phyloP scores from a whole-genome alignment of 1,140 invertebrate genomes.

The Cherax destructor region DNA sequence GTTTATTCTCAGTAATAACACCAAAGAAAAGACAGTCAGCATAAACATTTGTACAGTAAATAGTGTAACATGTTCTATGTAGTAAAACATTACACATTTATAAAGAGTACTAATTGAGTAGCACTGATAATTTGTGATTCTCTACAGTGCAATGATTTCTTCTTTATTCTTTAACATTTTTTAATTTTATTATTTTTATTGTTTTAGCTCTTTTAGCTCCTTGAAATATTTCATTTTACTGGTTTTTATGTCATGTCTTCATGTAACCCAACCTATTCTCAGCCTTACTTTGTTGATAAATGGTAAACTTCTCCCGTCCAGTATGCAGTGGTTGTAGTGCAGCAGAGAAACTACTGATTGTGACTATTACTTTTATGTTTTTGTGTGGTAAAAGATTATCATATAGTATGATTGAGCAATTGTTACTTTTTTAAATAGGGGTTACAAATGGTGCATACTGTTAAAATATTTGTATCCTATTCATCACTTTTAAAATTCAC shows the following conservation, averaged over 20 bases:
- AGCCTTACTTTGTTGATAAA: background rate
- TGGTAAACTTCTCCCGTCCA: background rate
- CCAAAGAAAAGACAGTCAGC: slow-evolving; percentile 16
- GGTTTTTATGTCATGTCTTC: background rate
- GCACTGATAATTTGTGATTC: slow-evolving; percentile 19
- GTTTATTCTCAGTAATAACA: slow-evolving; percentile 29
- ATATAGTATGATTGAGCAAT: background rate
- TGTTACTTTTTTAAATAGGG: background rate
- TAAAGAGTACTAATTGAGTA: background rate
- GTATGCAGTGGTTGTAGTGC: background rate
- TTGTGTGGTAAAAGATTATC: background rate
- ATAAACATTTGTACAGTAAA: background rate
- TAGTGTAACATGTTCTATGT: background rate
- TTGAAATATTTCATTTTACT: background rate
- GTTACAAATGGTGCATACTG: background rate
- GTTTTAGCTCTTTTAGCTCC: background rate
- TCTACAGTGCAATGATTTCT: slow-evolving; percentile 28
- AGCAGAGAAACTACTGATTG: background rate
- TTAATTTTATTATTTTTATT: too few relatives aligned
- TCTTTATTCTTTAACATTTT: background rate
- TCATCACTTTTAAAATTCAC: background rate
- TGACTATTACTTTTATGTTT: background rate
- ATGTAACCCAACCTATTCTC: background rate
- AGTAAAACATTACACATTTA: background rate
- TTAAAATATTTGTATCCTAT: background rate